Percentiles rank a stretch among this genome's conserved stretches.
Evolutionary conservation across 64 coral and sea anemone species (phyloP).

Genomic region (Catalaphyllia jardinei): DNA sequence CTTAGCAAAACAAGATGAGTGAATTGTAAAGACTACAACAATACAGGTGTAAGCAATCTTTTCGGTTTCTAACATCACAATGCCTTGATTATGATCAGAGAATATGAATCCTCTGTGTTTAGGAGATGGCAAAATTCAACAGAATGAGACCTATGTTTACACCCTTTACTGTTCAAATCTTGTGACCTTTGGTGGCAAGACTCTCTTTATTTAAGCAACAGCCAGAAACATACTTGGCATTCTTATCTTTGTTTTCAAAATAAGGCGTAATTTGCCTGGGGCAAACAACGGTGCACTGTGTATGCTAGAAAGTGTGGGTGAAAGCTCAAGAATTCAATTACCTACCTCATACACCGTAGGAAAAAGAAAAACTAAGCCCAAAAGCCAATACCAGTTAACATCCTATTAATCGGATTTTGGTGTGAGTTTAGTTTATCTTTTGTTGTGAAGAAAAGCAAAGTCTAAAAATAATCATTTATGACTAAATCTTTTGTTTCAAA

Average conservation of each 20-base stretch:
- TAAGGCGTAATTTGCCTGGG: not conserved
- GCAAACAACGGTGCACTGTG: not conserved
- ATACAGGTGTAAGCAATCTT: too few relatives aligned
- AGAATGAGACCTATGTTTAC: too few relatives aligned
- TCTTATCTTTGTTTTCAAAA: not conserved
- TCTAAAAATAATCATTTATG: not conserved
- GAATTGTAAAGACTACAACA: too few relatives aligned
- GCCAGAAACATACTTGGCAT: not conserved
- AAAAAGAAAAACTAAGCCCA: not conserved
- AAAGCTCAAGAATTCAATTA: not conserved
- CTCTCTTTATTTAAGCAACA: not conserved
- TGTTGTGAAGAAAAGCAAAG: not conserved
- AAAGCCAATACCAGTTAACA: not conserved
- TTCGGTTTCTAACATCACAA: too few relatives aligned
- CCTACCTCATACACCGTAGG: too few relatives aligned
- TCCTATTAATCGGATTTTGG: not conserved
- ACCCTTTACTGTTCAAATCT: too few relatives aligned
- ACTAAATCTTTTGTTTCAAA: not conserved
- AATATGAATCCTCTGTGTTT: too few relatives aligned
- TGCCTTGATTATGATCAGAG: too few relatives aligned
- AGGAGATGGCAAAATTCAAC: too few relatives aligned
- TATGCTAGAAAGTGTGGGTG: too few relatives aligned
- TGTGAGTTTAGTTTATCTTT: not conserved
- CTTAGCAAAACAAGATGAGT: too few relatives aligned
- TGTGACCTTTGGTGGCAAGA: too few relatives aligned